Evolutionary conservation across 2,797 vertebrate genomes (phyloP).

Genomic region (Syndactyla subalaris): DNA sequence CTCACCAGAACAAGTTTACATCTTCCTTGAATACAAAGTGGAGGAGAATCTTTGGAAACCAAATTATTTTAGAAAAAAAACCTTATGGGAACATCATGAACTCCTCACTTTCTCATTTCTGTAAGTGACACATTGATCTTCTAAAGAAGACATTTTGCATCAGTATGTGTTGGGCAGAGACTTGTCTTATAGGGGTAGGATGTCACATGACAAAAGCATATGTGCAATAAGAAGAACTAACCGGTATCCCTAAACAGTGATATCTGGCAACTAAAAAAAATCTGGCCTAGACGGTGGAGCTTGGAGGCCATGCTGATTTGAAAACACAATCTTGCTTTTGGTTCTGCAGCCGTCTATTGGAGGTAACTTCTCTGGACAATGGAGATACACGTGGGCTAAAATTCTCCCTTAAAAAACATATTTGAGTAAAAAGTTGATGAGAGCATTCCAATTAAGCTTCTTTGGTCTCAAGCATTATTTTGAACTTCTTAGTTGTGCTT

Average conservation of each 20-base stretch:
- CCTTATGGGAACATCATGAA: neutral
- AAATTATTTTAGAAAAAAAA: neutral
- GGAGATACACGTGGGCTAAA: neutral
- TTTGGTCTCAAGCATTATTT: neutral
- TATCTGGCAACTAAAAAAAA: neutral
- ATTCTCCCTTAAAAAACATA: neutral
- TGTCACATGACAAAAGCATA: neutral
- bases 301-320: neutral
- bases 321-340: neutral
- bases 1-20: neutral
- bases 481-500: neutral
- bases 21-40: neutral
- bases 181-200: neutral
- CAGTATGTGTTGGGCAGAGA: neutral
- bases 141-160: neutral
- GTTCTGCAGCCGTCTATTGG: neutral
- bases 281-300: neutral
- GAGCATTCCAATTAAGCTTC: neutral
- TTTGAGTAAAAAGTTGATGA: neutral
- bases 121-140: neutral
- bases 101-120: neutral
- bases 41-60: neutral
- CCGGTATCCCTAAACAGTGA: neutral
- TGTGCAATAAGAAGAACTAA: neutral
- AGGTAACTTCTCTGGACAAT: neutral